phyloP scores from a whole-genome alignment of 2,113 vertebrate species.

The Erpornis zantholeuca region DNA sequence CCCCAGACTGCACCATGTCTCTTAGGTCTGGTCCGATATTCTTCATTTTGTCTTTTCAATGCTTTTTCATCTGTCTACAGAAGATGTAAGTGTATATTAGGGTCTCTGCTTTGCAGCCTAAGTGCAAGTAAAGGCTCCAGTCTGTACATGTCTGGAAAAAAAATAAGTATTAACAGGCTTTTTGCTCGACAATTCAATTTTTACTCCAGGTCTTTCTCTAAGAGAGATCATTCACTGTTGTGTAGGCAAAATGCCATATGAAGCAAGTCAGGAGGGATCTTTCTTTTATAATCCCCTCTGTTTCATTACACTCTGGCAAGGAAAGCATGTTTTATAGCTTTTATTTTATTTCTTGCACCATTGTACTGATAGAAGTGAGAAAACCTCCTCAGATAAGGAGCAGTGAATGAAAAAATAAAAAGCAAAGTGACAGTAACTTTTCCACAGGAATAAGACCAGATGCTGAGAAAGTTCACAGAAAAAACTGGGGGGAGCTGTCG shows the following conservation, averaged over 20 bases:
- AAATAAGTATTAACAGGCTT: background rate
- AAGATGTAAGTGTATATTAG: background rate
- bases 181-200: background rate
- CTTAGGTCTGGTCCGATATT: background rate
- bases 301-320: constrained; percentile 14
- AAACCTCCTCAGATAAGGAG: background rate
- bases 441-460: background rate
- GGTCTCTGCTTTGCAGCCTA: background rate
- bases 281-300: background rate
- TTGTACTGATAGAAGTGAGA: background rate
- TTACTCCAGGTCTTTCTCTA: background rate
- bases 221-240: background rate
- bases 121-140: background rate
- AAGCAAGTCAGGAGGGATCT: background rate
- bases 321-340: background rate
- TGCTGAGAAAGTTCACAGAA: background rate
- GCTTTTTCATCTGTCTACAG: background rate
- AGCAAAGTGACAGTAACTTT: background rate
- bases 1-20: accelerated
- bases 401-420: background rate
- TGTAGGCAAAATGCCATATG: background rate
- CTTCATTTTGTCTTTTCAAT: background rate
- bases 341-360: background rate
- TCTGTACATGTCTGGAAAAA: background rate
- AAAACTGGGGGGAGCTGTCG: accelerated